Percentiles rank a stretch among this genome's conserved stretches.
Evolutionary conservation across 2,888 invertebrate genomes (phyloP).

Genomic region (Mesorhabditis sp.): DNA sequence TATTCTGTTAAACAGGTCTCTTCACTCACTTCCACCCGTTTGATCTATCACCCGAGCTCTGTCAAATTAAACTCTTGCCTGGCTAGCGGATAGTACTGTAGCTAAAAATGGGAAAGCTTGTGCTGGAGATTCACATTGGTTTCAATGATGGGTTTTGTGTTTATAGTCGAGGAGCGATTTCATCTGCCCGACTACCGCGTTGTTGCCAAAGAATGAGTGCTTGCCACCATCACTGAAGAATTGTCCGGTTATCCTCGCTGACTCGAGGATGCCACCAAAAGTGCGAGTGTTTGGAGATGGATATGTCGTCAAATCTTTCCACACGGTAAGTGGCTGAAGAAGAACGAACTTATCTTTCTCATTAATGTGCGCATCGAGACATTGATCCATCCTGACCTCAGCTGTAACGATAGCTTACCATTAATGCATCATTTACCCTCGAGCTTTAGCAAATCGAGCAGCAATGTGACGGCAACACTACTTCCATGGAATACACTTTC

Average conservation of each 20-base stretch:
- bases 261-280: conserved; percentile 2
- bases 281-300: background rate
- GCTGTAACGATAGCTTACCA: too few species aligned
- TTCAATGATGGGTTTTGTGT: background rate
- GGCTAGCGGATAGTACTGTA: too few species aligned
- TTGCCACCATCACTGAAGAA: conserved; percentile 4
- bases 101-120: too few species aligned
- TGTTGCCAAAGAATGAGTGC: background rate
- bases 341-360: too few species aligned
- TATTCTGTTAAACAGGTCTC: too few species aligned
- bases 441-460: background rate
- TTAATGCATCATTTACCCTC: too few species aligned
- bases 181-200: background rate
- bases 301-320: background rate
- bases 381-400: background rate
- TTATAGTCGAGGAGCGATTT: background rate
- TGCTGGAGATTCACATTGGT: too few species aligned
- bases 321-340: background rate
- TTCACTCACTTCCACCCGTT: too few species aligned
- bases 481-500: background rate
- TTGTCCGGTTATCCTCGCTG: conserved; percentile 1
- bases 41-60: too few species aligned
- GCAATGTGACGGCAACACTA: background rate
- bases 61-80: too few species aligned
- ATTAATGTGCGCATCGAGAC: background rate